Evolutionary conservation across 2,888 invertebrate species (phyloP), one percentile per base, ranked within the genome.

Genomic region (Leucania comma): DNA sequence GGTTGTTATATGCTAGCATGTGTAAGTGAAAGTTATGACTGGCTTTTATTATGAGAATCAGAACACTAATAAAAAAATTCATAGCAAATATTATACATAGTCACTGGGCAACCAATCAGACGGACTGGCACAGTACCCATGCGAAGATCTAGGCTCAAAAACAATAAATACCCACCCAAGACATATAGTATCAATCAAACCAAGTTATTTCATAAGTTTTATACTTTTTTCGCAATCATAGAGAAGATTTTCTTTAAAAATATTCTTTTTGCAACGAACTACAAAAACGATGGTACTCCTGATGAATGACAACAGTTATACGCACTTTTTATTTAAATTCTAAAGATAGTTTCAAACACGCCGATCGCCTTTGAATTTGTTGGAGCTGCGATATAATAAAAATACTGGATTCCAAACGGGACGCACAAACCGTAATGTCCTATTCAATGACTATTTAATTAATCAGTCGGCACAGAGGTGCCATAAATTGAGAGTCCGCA

Each of bases 401-500:
- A 84, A 81, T 85, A 85, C 82, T 82, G 77, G 71, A 87, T 85
- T 78, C 83, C 85, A 75, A 85, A 85, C 73, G 68, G 71, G 75
- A 78, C 66, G 75, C 78, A 84, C 86, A 83, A 84, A 82, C 80
- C 75, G 82, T 83, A 86, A 87, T 85, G 89, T 86, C 88, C 89
- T 89, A 91, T 92, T 91, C 90, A 92, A 89, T 90, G 87, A 90
- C 90, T 89, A 89, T 92, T 92, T 90, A 92, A 95, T 95, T 93
- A 94, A 94, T 94, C 92, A 92, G 90, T 84, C 86, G 86, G 80
- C 79, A 74, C 69, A 82, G 85, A 75, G 80, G 71, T 82, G 84
- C 85, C 89, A 93, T 94, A 95, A 94, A 95, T 93, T 91, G 81
- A 89, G 80, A 85, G 84, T 78, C 88, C 85, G 90, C 90, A 90